These are phyloP conservation scores for Piscicola geometra DNA, from an alignment of 2,888 invertebrate genomes.

Conservation along the genomic window DNA sequence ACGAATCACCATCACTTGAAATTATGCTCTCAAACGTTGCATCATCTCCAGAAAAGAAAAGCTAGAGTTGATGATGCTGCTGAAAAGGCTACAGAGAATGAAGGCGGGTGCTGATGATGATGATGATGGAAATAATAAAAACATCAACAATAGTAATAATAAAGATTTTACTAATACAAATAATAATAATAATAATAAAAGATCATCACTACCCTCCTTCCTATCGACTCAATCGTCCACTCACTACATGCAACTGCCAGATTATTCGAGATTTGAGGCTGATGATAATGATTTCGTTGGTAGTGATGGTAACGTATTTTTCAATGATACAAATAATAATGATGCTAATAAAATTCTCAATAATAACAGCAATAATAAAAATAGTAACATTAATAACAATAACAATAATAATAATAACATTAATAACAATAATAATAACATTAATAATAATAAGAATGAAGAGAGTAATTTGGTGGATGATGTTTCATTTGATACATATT, in stretches of 20 bases:
- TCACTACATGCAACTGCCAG: slow-evolving; percentile 1
- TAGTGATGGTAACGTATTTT: background rate
- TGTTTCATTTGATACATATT: no score
- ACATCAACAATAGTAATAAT: background rate
- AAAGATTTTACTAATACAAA: background rate
- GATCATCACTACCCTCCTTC: background rate
- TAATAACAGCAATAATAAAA: background rate
- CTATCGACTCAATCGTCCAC: background rate
- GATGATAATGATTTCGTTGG: background rate
- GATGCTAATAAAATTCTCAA: background rate
- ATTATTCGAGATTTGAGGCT: background rate
- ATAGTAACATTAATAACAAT: background rate
- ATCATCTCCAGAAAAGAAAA: background rate
- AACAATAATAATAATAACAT: background rate
- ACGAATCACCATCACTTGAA: no score
- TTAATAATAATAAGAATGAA: no score
- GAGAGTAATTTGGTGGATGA: no score
- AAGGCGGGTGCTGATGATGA: background rate
- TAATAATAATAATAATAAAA: background rate
- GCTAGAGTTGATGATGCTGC: background rate
- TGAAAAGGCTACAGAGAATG: background rate
- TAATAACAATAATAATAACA: background rate
- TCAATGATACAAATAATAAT: background rate
- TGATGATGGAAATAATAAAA: no score
- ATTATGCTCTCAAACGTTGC: no score